Evolutionary conservation across 2,113 vertebrate species (phyloP).

Genomic region (Ceyx melanurus): DNA sequence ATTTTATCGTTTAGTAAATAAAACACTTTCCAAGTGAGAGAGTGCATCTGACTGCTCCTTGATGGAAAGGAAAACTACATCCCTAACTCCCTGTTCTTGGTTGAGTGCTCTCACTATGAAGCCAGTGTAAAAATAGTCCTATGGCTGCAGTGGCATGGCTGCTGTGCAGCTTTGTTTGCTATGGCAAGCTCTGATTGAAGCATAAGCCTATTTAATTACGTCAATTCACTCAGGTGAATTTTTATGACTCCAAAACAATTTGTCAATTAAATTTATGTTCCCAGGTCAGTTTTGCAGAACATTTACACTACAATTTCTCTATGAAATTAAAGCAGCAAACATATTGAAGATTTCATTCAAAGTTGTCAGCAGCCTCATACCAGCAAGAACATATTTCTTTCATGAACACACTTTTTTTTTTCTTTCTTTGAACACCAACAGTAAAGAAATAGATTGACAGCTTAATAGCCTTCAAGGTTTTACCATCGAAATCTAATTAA

Average conservation of each 20-base stretch:
- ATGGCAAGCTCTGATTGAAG: not conserved
- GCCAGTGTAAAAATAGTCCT: not conserved
- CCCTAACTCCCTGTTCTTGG: not conserved
- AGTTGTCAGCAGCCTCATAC: not conserved
- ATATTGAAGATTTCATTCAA: conserved; percentile 38
- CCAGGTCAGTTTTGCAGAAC: not conserved
- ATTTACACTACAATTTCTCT: not conserved
- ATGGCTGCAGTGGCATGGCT: not conserved
- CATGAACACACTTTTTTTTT: conserved; percentile 27
- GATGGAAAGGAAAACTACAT: not conserved
- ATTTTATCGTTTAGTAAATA: not conserved
- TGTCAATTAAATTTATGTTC: not conserved
- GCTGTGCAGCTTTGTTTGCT: not conserved
- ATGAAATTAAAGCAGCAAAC: not conserved
- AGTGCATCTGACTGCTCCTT: not conserved
- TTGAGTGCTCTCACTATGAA: not conserved
- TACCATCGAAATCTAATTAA: conserved; percentile 24
- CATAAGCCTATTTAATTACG: not conserved
- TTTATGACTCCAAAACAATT: not conserved
- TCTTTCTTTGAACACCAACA: conserved; percentile 37
- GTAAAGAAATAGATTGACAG: conserved; percentile 32
- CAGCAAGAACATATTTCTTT: conserved; percentile 49
- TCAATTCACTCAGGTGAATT: not conserved
- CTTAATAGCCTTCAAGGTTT: conserved; percentile 28
- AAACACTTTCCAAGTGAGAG: not conserved